These are phyloP conservation scores for Etia nguti DNA, from an alignment of 2,113 vertebrate species.

Conservation along the genomic window DNA sequence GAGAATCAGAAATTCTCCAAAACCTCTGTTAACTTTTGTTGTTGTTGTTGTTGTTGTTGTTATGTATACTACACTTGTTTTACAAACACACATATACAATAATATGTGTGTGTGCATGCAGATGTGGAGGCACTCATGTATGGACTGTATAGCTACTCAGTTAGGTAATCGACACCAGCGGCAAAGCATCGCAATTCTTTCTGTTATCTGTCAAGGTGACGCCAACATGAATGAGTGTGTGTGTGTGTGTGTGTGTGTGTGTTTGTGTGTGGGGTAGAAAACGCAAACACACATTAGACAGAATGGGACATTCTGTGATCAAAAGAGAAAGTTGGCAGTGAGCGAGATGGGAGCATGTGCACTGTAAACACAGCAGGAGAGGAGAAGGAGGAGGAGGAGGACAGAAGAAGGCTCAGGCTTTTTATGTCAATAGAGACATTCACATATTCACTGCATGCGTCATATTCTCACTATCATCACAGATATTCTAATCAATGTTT, in stretches of 20 bases:
- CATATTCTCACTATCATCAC: background rate
- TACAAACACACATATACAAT: fast-evolving
- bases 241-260: background rate
- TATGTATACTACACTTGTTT: background rate
- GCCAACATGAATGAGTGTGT: background rate
- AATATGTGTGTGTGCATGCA: fast-evolving
- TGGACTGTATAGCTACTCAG: background rate
- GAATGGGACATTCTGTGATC: constrained; percentile 5
- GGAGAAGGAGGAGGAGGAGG: background rate
- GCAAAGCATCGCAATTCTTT: background rate
- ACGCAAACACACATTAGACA: background rate
- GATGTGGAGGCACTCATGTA: background rate
- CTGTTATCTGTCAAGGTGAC: background rate
- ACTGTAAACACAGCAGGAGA: background rate
- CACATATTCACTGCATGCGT: background rate
- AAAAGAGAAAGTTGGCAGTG: background rate
- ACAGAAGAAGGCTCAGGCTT: background rate
- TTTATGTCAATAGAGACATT: background rate
- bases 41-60: background rate
- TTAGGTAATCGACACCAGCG: background rate
- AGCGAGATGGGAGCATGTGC: background rate
- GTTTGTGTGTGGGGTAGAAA: background rate
- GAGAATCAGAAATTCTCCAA: background rate
- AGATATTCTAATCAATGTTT: background rate
- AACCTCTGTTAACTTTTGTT: background rate